These are phyloP conservation scores for Glossophaga mutica DNA, from an alignment of 2,797 vertebrate genomes.

Conservation along the genomic window DNA sequence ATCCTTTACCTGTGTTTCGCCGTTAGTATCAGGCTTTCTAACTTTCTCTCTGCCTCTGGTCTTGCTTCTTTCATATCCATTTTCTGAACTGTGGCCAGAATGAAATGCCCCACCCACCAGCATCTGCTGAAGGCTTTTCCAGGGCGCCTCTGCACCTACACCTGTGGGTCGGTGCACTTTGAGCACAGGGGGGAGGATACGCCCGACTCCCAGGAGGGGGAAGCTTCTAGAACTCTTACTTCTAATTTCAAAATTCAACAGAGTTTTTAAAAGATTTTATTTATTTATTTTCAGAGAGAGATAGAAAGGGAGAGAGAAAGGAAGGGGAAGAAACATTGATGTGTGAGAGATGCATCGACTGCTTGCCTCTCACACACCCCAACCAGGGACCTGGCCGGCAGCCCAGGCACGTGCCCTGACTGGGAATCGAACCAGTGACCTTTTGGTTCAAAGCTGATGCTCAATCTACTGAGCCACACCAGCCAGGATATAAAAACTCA, in stretches of 20 bases:
- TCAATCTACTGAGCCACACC: no score
- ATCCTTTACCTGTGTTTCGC: background rate
- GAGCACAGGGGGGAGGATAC: background rate
- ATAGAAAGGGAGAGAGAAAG: no score
- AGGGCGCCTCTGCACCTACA: background rate
- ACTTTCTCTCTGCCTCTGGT: background rate
- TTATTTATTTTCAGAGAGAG: no score
- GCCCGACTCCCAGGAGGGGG: background rate
- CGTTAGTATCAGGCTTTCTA: background rate
- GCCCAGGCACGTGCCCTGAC: no score
- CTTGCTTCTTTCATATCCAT: background rate
- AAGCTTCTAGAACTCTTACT: constrained; percentile 4
- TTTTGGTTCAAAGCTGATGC: no score
- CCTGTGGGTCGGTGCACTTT: background rate
- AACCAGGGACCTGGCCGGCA: no score
- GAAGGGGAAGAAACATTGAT: no score
- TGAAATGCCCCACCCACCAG: background rate
- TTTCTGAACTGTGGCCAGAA: background rate
- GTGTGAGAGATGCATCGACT: no score
- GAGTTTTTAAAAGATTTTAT: background rate
- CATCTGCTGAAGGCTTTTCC: background rate
- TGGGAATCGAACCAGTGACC: no score
- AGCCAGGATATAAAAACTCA: background rate
- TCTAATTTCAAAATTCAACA: constrained; percentile 19
- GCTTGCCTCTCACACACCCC: no score